A percentile compares a stretch with the other conserved stretches of the same genome.
Conservation (phyloP, 2,797 vertebrate species). For the Echeneis naucrates region DNA sequence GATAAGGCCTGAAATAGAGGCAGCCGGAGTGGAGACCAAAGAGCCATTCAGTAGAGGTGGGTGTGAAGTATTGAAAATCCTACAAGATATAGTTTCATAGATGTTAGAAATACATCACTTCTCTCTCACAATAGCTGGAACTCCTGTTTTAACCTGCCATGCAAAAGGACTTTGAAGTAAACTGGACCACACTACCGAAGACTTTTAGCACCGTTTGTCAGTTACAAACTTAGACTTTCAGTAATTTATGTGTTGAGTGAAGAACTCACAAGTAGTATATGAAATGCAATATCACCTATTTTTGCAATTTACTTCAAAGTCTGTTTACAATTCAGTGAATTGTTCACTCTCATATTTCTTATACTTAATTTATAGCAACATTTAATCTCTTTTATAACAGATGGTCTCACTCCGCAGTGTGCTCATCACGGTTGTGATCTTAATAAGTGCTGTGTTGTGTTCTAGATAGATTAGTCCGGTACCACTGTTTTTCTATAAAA, state of each 20-base stretch:
- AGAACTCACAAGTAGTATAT: background rate
- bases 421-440: background rate
- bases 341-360: background rate
- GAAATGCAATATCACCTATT: background rate
- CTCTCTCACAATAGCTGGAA: background rate
- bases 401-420: background rate
- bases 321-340: background rate
- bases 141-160: background rate
- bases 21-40: background rate
- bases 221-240: background rate
- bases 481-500: background rate
- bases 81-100: background rate
- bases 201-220: background rate
- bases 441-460: background rate
- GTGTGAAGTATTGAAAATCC: background rate
- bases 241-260: background rate
- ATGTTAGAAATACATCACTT: background rate
- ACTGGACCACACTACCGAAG: background rate
- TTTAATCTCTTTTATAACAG: background rate
- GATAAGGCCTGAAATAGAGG: background rate
- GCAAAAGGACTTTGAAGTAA: constrained; percentile 16
- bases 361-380: background rate
- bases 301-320: background rate
- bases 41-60: background rate
- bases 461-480: background rate